These are phyloP conservation scores for Trichopria drosophilae DNA, from an alignment of 2,888 invertebrate genomes.

Conservation along the genomic window DNA sequence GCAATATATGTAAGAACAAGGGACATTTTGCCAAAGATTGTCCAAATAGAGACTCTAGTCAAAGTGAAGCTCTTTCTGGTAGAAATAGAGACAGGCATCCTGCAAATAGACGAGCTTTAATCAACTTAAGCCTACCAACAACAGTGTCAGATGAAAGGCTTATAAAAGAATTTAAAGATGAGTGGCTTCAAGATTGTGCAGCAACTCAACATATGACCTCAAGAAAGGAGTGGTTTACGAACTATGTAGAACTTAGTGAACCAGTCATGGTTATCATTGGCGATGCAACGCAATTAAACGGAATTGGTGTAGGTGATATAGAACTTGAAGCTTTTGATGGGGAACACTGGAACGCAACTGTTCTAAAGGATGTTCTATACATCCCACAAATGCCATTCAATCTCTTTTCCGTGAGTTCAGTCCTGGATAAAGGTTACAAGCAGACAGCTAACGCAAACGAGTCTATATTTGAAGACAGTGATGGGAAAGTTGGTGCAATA, in stretches of 20 bases:
- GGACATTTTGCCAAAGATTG: no score
- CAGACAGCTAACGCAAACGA: slow-evolving; percentile 35
- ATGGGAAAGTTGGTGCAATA: slow-evolving; percentile 28
- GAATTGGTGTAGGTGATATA: slow-evolving; percentile 38
- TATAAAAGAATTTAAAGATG: background rate
- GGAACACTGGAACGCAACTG: slow-evolving; percentile 32
- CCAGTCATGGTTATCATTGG: slow-evolving; percentile 33
- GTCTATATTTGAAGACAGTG: slow-evolving; percentile 32
- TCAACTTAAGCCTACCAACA: slow-evolving; percentile 1
- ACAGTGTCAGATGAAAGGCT: background rate
- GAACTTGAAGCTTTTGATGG: slow-evolving; percentile 40
- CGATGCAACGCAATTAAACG: slow-evolving; percentile 37
- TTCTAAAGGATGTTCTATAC: slow-evolving; percentile 31
- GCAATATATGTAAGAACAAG: no score
- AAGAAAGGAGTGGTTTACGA: slow-evolving; percentile 8
- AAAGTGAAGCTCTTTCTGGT: slow-evolving; percentile 6
- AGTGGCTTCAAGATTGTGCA: no score
- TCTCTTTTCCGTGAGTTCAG: no score
- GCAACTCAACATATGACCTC: slow-evolving; percentile 20
- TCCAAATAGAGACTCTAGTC: slow-evolving; percentile 12
- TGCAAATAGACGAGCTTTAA: slow-evolving; percentile 5
- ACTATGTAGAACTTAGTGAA: slow-evolving; percentile 10
- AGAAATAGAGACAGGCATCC: background rate
- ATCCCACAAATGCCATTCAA: slow-evolving; percentile 34
- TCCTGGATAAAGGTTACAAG: no score